Conservation (phyloP, 1,140 invertebrate species). For the Drosophila pectinifera region DNA sequence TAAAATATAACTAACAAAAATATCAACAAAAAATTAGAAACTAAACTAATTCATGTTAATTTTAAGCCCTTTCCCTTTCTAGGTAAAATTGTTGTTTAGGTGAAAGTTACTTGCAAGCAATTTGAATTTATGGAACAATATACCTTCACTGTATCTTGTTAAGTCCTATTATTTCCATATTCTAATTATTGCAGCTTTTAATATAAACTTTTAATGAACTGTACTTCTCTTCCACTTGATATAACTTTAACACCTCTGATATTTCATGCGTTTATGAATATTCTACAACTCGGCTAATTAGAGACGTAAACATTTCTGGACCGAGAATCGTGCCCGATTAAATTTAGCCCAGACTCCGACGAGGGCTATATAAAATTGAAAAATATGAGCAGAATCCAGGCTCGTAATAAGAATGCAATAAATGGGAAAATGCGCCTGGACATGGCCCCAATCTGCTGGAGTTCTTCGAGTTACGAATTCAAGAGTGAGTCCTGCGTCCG, state of each 20-base stretch:
- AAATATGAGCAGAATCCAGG: slow-evolving; percentile 7
- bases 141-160: too few relatives aligned
- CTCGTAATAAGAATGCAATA: slow-evolving; percentile 42
- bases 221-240: neutral
- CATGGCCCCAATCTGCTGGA: neutral
- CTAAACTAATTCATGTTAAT: too few relatives aligned
- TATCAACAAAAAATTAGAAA: neutral
- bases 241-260: slow-evolving; percentile 16
- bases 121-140: neutral
- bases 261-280: slow-evolving; percentile 36
- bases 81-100: too few relatives aligned
- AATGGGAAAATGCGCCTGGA: slow-evolving; percentile 40
- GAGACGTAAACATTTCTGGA: slow-evolving; percentile 58
- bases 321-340: slow-evolving; percentile 63
- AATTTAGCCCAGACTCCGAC: neutral
- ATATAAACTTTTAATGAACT: slow-evolving; percentile 30
- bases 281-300: slow-evolving; percentile 55
- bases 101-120: too few relatives aligned
- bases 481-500: neutral
- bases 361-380: slow-evolving; percentile 28
- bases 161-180: neutral
- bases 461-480: slow-evolving; percentile 18
- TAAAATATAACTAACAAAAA: too few relatives aligned
- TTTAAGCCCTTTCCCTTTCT: too few relatives aligned
- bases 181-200: neutral